Evolutionary conservation across 35 echinoderm and acorn worm genomes (phyloP).

Genomic region (Apostichopus japonicus): DNA sequence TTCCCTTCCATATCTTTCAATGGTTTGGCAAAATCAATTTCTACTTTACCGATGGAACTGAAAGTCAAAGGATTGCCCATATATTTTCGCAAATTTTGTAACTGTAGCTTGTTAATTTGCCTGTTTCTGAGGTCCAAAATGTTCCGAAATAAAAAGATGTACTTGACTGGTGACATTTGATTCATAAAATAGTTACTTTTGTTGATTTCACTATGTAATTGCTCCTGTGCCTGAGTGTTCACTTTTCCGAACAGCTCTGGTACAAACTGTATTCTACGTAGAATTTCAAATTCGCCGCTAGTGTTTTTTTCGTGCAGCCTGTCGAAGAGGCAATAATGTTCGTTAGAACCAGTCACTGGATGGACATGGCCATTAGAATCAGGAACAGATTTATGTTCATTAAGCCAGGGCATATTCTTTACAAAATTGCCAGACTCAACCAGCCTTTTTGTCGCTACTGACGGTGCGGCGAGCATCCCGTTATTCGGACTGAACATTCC

Average conservation of each 20-base stretch:
- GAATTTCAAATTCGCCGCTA: not conserved
- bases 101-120: not conserved
- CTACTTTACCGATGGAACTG: not conserved
- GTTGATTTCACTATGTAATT: slow-evolving; percentile 25
- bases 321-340: slow-evolving; percentile 36
- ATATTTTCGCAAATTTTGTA: not conserved
- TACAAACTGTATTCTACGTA: slow-evolving; percentile 21
- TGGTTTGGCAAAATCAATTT: not conserved
- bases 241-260: slow-evolving; percentile 1
- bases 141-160: slow-evolving; percentile 28
- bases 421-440: not conserved
- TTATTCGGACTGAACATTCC: slow-evolving; percentile 56
- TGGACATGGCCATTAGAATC: not conserved
- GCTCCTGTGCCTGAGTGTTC: slow-evolving; percentile 42
- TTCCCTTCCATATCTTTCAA: not conserved
- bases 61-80: not conserved
- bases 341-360: not conserved
- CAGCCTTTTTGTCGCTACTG: not conserved
- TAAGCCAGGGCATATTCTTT: not conserved
- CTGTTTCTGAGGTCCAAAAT: slow-evolving; percentile 20
- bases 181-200: not conserved
- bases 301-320: not conserved
- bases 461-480: slow-evolving; percentile 38
- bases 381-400: not conserved
- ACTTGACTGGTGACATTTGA: slow-evolving; percentile 8